Conservation (phyloP, 2,113 vertebrate genomes). For the Takifugu flavidus region DNA sequence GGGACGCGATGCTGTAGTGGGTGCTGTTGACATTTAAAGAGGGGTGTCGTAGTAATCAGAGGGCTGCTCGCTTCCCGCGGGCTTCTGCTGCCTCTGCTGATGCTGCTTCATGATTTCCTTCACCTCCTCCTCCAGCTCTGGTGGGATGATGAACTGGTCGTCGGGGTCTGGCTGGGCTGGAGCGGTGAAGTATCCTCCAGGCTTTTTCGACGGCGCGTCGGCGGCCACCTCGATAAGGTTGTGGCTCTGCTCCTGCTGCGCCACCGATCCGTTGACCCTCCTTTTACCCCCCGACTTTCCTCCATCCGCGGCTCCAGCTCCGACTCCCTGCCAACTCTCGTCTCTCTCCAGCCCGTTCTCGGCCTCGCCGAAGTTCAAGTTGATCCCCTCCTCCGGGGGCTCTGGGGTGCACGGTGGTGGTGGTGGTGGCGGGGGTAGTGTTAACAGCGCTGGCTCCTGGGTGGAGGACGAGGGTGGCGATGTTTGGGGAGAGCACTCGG, state of each 20-base stretch:
- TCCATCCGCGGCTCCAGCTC: conserved; percentile 41
- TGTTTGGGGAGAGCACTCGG: conserved; percentile 32
- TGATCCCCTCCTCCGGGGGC: conserved; percentile 78
- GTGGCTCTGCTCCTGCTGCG: conserved; percentile 88
- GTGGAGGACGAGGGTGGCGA: conserved; percentile 37
- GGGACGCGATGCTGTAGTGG: conserved; percentile 25
- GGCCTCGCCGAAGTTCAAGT: conserved; percentile 67
- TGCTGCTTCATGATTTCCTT: conserved; percentile 98
- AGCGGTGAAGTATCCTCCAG: conserved; percentile 93
- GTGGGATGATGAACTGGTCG: conserved; percentile 96
- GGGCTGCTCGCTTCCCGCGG: conserved; percentile 77
- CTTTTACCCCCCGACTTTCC: conserved; percentile 77
- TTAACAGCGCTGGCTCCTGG: conserved; percentile 40
- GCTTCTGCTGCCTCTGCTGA: conserved; percentile 86
- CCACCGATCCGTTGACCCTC: conserved; percentile 89
- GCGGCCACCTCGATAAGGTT: conserved; percentile 92
- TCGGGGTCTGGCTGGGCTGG: conserved; percentile 94
- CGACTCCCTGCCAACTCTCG: conserved; percentile 43
- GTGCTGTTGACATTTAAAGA: conserved; percentile 75
- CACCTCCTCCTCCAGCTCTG: conserved; percentile 96
- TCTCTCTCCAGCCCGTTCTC: conserved; percentile 75
- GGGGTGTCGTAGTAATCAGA: conserved; percentile 89
- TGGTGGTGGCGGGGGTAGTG: conserved; percentile 60
- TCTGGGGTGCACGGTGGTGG: conserved; percentile 75
- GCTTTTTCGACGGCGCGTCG: conserved; percentile 85